Conservation (phyloP, 2,888 invertebrate genomes). For the Chironomus riparius region DNA sequence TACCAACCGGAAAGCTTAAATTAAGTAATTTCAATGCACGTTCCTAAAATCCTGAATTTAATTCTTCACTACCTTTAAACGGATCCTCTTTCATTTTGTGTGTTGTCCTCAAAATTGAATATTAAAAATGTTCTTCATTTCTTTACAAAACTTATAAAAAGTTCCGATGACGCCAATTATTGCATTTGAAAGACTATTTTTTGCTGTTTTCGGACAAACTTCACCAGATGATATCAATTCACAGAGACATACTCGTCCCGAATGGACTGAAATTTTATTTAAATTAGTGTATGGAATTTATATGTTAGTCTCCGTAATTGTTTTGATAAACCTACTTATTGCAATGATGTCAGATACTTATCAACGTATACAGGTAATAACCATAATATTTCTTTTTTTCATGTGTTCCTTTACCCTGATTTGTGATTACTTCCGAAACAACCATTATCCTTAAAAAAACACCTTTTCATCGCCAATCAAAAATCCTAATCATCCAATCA, state of each 20-base stretch:
- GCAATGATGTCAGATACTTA: slow-evolving; percentile 99
- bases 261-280: slow-evolving; percentile 79
- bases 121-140: background rate
- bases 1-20: too few species aligned
- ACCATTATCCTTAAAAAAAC: too few species aligned
- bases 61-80: too few species aligned
- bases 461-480: background rate
- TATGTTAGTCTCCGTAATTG: slow-evolving; percentile 96
- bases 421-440: too few species aligned
- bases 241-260: slow-evolving; percentile 58
- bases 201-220: slow-evolving; percentile 94
- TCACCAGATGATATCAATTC: slow-evolving; percentile 75
- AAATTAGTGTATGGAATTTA: slow-evolving; percentile 92
- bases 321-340: slow-evolving; percentile 96
- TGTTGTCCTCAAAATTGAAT: too few species aligned
- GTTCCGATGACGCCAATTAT: slow-evolving; percentile 79
- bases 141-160: slow-evolving; percentile 33
- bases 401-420: slow-evolving; percentile 17
- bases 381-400: slow-evolving; percentile 31
- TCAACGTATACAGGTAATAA: slow-evolving; percentile 93
- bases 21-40: too few species aligned
- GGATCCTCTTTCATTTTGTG: too few species aligned
- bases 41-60: too few species aligned
- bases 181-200: slow-evolving; percentile 96
- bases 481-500: slow-evolving; percentile 36